phyloP scores from a whole-genome alignment of 2,113 vertebrate genomes.

The Tragelaphus imberbis region DNA sequence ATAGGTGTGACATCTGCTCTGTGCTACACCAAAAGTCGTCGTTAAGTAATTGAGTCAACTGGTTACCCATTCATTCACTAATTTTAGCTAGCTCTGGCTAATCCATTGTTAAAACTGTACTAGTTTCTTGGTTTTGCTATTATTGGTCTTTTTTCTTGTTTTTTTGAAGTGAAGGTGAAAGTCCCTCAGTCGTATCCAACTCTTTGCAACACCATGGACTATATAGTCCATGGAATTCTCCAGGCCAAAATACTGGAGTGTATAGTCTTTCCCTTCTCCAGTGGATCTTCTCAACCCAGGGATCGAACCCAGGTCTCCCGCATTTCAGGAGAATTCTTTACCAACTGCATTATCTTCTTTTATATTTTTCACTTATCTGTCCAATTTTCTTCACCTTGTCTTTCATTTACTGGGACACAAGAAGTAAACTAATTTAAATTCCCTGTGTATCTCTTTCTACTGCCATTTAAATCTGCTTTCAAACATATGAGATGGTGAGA shows the following conservation, averaged over 20 bases:
- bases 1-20: background rate
- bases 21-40: background rate
- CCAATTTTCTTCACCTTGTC: background rate
- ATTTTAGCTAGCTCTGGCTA: background rate
- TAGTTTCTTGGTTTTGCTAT: background rate
- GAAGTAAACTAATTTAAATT: background rate
- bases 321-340: background rate
- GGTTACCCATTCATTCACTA: background rate
- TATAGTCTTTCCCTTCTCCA: background rate
- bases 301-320: accelerated
- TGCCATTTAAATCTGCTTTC: background rate
- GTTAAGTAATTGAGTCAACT: background rate
- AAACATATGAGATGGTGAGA: background rate
- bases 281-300: background rate
- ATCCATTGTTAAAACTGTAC: background rate
- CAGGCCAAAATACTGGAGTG: background rate
- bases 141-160: background rate
- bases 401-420: background rate
- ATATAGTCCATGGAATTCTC: background rate
- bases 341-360: background rate
- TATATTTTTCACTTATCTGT: background rate
- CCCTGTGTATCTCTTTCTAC: background rate
- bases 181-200: background rate
- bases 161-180: background rate
- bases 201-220: background rate